phyloP scores from a whole-genome alignment of 2,888 invertebrate species.

The Nebria brevicollis region DNA sequence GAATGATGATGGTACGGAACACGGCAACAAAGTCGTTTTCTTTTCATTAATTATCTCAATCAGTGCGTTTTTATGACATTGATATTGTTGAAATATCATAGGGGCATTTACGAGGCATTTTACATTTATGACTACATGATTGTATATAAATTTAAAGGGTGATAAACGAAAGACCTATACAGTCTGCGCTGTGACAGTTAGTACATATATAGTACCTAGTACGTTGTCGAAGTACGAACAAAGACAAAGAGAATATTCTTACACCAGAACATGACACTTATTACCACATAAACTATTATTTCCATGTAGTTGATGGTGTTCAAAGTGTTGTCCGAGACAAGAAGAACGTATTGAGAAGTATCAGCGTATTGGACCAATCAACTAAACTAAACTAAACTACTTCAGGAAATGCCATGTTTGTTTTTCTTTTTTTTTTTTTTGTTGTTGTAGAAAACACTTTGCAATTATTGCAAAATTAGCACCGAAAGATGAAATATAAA shows the following conservation, averaged over 20 bases:
- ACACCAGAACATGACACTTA: constrained; percentile 1
- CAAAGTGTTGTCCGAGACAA: not conserved
- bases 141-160: constrained; percentile 18
- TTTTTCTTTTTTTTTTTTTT: not conserved
- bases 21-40: constrained; percentile 22
- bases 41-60: constrained; percentile 31
- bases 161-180: not conserved
- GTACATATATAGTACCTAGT: not conserved
- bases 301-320: not conserved
- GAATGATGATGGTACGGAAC: not conserved
- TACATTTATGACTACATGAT: constrained; percentile 22
- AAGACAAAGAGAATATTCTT: not conserved
- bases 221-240: not conserved
- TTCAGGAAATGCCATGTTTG: too few species aligned
- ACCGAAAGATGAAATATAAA: not conserved
- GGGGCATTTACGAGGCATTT: constrained; percentile 16
- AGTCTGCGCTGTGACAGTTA: not conserved
- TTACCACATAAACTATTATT: not conserved
- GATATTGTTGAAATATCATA: constrained; percentile 19
- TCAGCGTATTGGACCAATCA: not conserved
- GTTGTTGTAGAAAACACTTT: not conserved
- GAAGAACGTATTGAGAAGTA: not conserved
- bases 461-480: not conserved
- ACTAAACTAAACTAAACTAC: too few species aligned
- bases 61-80: constrained; percentile 32